Evolutionary conservation across 2,113 vertebrate genomes (phyloP), one percentile per base, ranked within the genome.

Genomic region (Ictidomys tridecemlineatus): DNA sequence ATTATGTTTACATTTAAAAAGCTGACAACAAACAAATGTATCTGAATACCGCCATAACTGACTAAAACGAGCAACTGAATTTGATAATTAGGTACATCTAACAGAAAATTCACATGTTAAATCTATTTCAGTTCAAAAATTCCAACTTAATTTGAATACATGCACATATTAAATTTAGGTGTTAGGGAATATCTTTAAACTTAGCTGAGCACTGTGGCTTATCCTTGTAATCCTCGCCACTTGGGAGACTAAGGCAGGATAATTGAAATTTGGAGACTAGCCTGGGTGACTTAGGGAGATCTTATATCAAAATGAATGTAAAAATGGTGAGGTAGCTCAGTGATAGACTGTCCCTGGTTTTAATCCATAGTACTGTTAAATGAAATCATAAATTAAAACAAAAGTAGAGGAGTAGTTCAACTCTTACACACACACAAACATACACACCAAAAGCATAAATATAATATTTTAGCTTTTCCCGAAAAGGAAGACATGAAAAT

Each of bases 81-180:
- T 93, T 84, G 73, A 85, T 85, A 72, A 93, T 85, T 88, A 76
- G 14, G 73, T 92, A 26, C 12, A 93, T 82, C 53, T 89, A 69
- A 93, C 9, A 78, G 32, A 32, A 95, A 94, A 94, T 91, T 7
- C 1, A 45, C 24, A 78, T 42, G 4, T 34, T n/a, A 74, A 94
- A 87, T 92, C 22, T 74, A 89, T 92, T 93, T 91, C 26, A 53
- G 8, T 82, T 94, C 7, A 74, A 93, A 94, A 93, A 82, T 83
- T 89, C 42, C 32, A 93, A 32, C 10, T 89, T 70, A 56, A 83
- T 91, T 85, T 80, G 3, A 95, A 94, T 63, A 67, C 20, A 89
- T 78, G 4, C 53, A 93, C 79, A 69, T 74, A 53, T 63, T 14
- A 92, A 20, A 84, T 61, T 45, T 34, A 91, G 30, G 11, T 83